Conservation (phyloP, 1,140 invertebrate genomes). For the Macrobrachium nipponense region DNA sequence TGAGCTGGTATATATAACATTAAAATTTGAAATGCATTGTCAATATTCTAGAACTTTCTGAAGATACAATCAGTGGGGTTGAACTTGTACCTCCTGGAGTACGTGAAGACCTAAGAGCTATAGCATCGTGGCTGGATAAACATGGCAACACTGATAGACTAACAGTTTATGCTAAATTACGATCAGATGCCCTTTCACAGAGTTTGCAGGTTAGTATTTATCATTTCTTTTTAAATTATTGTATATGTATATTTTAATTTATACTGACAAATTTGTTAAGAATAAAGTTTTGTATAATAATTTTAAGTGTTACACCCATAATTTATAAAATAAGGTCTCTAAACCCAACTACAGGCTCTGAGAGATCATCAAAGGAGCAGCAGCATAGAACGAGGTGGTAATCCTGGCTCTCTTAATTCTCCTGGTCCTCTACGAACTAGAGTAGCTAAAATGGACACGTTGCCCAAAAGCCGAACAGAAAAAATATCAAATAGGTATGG, state of each 20-base stretch:
- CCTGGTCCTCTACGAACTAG: slow-evolving; percentile 40
- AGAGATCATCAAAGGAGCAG: slow-evolving; percentile 57
- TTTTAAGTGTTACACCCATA: no score
- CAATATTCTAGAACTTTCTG: slow-evolving; percentile 50
- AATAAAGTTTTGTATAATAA: background rate
- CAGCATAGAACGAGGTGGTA: slow-evolving; percentile 57
- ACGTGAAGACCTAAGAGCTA: slow-evolving; percentile 59
- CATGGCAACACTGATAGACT: slow-evolving; percentile 59
- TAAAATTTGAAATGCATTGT: no score
- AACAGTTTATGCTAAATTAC: slow-evolving; percentile 62
- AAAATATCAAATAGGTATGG: slow-evolving; percentile 44
- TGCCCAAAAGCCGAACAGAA: slow-evolving; percentile 34
- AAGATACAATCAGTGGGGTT: slow-evolving; percentile 54
- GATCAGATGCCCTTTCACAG: slow-evolving; percentile 59
- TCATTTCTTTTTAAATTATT: background rate
- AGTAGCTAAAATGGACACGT: slow-evolving; percentile 42
- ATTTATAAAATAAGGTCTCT: background rate
- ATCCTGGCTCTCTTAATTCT: slow-evolving; percentile 51
- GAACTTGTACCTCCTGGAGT: slow-evolving; percentile 58
- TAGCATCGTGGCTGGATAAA: slow-evolving; percentile 63
- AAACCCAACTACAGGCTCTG: slow-evolving; percentile 30
- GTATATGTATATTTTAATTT: background rate
- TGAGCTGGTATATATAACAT: no score
- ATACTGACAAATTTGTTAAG: background rate
- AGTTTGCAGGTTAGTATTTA: slow-evolving; percentile 46